These are phyloP conservation scores for Oncorhynchus masou DNA, from an alignment of 2,113 vertebrate species.

Conservation along the genomic window DNA sequence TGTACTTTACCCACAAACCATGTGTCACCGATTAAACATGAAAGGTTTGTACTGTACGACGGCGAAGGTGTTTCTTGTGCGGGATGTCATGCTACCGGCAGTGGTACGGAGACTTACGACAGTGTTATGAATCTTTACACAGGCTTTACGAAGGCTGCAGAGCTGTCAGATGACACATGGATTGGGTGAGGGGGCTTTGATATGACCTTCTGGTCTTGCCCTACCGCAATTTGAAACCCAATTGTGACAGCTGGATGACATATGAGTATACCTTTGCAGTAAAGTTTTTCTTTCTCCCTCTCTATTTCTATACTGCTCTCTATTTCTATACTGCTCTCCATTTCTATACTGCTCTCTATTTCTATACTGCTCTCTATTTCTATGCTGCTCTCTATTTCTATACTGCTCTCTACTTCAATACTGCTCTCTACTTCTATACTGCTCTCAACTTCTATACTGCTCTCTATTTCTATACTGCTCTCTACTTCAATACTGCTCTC, in stretches of 20 bases:
- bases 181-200: constrained; percentile 20
- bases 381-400: no score
- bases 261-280: background rate
- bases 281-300: background rate
- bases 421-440: no score
- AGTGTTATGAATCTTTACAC: constrained; percentile 1
- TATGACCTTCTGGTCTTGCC: background rate
- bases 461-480: no score
- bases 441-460: no score
- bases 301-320: background rate
- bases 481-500: no score
- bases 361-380: no score
- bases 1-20: constrained; percentile 18
- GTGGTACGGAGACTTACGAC: constrained; percentile 2
- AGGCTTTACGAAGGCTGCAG: background rate
- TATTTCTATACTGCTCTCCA: no score
- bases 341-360: no score
- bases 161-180: constrained; percentile 9
- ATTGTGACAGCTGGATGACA: background rate
- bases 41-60: no score
- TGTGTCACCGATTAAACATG: constrained; percentile 7
- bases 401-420: no score
- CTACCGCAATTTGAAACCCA: background rate
- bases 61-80: background rate
- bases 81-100: background rate